Conservation (phyloP, 2,888 invertebrate species). For the Nasonovia ribisnigri region DNA sequence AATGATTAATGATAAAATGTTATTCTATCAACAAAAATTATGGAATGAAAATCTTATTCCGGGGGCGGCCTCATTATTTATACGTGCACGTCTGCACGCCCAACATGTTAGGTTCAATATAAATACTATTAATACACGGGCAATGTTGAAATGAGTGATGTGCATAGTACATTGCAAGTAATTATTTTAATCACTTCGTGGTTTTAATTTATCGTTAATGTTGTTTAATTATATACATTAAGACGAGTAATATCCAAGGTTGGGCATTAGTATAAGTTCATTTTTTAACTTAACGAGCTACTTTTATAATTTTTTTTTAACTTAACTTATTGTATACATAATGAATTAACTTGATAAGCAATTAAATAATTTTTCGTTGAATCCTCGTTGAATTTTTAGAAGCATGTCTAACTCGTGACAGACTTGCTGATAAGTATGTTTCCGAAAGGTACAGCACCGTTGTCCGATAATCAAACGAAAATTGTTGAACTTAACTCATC, state of each 20-base stretch:
- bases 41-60: not conserved
- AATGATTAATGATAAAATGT: not conserved
- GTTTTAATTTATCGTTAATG: constrained; percentile 16
- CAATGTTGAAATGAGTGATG: constrained; percentile 7
- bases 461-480: not conserved
- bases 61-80: not conserved
- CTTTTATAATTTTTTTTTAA: not conserved
- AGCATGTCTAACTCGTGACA: not conserved
- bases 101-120: not conserved
- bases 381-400: not conserved
- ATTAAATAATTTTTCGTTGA: not conserved
- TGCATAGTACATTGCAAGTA: constrained; percentile 6
- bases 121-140: not conserved
- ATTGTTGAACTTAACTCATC: not conserved
- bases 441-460: not conserved
- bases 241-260: constrained; percentile 9
- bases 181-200: constrained; percentile 17
- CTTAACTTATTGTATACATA: not conserved
- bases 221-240: not conserved
- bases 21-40: not conserved
- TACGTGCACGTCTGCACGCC: not conserved
- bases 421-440: not conserved
- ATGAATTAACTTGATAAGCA: not conserved
- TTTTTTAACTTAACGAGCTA: constrained; percentile 9
- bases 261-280: not conserved